Percentiles rank a stretch among this genome's conserved stretches.
These are phyloP conservation scores for Pycnonotus jocosus DNA, from an alignment of 2,113 vertebrate genomes.

Conservation along the genomic window DNA sequence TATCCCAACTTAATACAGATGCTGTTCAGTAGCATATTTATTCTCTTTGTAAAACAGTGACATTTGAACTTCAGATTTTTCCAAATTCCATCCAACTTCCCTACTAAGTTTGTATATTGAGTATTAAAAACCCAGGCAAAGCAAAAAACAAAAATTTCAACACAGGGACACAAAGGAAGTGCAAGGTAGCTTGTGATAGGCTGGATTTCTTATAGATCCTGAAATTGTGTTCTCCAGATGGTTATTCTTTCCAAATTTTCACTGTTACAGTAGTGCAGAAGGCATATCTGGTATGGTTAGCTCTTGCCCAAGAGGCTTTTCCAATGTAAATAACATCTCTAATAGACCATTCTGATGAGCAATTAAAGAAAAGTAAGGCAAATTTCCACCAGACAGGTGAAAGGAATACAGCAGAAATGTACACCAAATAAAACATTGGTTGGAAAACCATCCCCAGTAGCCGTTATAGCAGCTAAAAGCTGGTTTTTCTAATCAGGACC, in stretches of 20 bases:
- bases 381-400: neutral
- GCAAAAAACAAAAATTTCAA: neutral
- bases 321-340: neutral
- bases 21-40: slow-evolving; percentile 8
- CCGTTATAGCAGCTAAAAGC: neutral
- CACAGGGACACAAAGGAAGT: neutral
- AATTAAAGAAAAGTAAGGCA: neutral
- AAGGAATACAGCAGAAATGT: neutral
- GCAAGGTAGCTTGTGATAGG: neutral
- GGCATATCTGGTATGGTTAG: neutral
- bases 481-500: neutral
- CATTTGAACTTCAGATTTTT: slow-evolving; percentile 24
- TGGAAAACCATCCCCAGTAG: neutral
- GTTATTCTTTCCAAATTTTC: neutral
- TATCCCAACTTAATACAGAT: neutral
- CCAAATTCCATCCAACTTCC: neutral
- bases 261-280: neutral
- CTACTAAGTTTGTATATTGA: neutral
- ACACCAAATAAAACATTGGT: neutral
- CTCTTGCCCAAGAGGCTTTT: neutral
- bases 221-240: neutral
- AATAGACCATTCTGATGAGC: neutral
- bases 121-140: neutral
- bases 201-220: neutral
- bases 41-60: neutral